Percentiles rank a stretch among this genome's conserved stretches.
Evolutionary conservation across 2,113 vertebrate species (phyloP).

Genomic region (Gobius niger): DNA sequence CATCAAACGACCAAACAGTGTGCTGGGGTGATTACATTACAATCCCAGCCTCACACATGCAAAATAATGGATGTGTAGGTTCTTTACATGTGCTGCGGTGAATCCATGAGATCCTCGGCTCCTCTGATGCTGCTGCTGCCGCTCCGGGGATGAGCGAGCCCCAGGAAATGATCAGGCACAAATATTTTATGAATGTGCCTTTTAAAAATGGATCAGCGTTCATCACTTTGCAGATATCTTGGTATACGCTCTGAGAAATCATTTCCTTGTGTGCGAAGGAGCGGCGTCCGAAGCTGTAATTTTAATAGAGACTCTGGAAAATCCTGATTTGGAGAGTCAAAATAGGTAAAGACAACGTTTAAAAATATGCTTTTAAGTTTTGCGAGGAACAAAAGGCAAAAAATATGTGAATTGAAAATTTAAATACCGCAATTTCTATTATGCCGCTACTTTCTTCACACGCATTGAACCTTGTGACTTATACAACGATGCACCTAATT

Average conservation of each 20-base stretch:
- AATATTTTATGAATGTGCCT: conserved; percentile 69
- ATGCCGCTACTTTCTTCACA: no score
- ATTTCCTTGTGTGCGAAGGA: conserved; percentile 44
- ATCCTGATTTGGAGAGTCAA: conserved; percentile 22
- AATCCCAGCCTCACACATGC: no score
- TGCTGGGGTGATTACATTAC: no score
- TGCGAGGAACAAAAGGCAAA: no score
- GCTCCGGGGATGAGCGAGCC: conserved; percentile 43
- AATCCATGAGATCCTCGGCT: background rate
- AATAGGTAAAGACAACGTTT: background rate
- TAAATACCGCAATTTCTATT: no score
- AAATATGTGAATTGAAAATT: no score
- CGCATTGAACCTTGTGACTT: no score
- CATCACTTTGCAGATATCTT: conserved; percentile 64
- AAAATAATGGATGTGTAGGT: no score
- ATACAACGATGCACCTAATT: no score
- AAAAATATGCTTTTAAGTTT: no score
- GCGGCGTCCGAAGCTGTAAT: conserved; percentile 28
- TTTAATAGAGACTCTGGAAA: conserved; percentile 28
- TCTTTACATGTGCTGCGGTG: no score
- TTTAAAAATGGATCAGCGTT: conserved; percentile 73
- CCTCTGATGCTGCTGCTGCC: background rate
- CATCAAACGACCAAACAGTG: no score
- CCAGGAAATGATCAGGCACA: conserved; percentile 54
- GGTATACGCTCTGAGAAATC: conserved; percentile 45